phyloP scores from a whole-genome alignment of 37 sponge, comb jelly and placozoan genomes.

The Ephydatia muelleri region DNA sequence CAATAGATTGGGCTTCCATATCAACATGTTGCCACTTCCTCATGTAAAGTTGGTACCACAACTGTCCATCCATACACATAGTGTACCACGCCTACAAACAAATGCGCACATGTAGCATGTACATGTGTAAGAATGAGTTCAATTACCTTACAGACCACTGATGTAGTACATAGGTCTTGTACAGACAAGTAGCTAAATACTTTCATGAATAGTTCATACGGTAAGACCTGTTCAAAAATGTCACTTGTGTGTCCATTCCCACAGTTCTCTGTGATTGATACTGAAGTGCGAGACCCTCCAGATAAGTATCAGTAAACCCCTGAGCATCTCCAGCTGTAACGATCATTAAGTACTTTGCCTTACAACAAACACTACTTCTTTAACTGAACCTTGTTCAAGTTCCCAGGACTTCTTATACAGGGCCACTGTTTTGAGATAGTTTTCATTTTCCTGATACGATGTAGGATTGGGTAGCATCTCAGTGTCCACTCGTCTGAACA shows the following conservation, averaged over 20 bases:
- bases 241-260: background rate
- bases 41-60: constrained; percentile 18
- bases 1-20: constrained; percentile 4
- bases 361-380: too few relatives aligned
- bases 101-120: background rate
- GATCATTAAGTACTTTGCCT: too few relatives aligned
- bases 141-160: background rate
- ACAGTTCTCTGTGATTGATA: constrained; percentile 20
- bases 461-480: constrained; percentile 36
- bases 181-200: constrained; percentile 32
- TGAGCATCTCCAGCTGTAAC: constrained; percentile 24
- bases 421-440: constrained; percentile 32
- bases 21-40: constrained; percentile 6
- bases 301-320: constrained; percentile 47
- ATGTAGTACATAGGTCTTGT: background rate
- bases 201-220: constrained; percentile 22
- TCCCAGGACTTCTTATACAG: constrained; percentile 37
- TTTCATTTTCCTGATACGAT: background rate
- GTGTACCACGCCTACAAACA: constrained; percentile 13
- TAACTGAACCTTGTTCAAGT: constrained; percentile 11
- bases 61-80: constrained; percentile 33
- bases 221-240: background rate
- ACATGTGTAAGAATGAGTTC: background rate
- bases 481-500: constrained; percentile 45
- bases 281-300: constrained; percentile 26